These are phyloP conservation scores for Sebastes diploproa DNA, from an alignment of 2,797 vertebrate species.

Conservation along the genomic window DNA sequence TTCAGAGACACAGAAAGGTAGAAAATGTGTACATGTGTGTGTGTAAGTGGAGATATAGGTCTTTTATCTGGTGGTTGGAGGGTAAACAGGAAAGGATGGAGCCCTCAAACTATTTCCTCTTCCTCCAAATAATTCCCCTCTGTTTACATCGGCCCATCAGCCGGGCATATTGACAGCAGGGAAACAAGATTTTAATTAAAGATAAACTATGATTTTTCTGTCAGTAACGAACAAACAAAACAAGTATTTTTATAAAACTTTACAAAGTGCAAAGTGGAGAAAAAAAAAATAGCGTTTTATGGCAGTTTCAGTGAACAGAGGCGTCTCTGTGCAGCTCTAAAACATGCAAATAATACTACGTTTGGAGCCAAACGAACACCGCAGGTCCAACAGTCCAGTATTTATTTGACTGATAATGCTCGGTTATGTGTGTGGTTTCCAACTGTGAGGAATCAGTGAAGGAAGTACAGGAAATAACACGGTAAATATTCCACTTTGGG, in stretches of 20 bases:
- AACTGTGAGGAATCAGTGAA: neutral
- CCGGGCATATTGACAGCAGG: conserved; percentile 13
- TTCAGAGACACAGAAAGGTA: conserved; percentile 21
- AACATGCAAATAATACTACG: neutral
- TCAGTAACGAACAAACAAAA: neutral
- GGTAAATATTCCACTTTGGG: neutral
- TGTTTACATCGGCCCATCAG: conserved; percentile 40
- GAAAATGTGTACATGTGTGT: conserved; percentile 4
- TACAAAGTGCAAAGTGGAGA: neutral
- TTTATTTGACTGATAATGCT: neutral
- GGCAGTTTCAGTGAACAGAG: neutral
- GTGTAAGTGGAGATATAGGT: conserved; percentile 14
- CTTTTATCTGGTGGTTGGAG: conserved; percentile 59
- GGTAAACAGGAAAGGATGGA: conserved; percentile 81
- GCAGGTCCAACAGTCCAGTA: neutral
- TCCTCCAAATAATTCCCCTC: conserved; percentile 20
- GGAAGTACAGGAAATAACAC: neutral
- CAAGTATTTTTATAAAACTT: neutral
- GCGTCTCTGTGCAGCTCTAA: neutral
- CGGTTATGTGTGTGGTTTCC: neutral
- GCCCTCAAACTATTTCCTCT: conserved; percentile 70
- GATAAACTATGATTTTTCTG: neutral
- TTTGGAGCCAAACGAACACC: neutral
- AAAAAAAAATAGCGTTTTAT: neutral
- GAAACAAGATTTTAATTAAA: neutral